Evolutionary conservation across 2,797 vertebrate species (phyloP).

Genomic region (Protonibea diacanthus): DNA sequence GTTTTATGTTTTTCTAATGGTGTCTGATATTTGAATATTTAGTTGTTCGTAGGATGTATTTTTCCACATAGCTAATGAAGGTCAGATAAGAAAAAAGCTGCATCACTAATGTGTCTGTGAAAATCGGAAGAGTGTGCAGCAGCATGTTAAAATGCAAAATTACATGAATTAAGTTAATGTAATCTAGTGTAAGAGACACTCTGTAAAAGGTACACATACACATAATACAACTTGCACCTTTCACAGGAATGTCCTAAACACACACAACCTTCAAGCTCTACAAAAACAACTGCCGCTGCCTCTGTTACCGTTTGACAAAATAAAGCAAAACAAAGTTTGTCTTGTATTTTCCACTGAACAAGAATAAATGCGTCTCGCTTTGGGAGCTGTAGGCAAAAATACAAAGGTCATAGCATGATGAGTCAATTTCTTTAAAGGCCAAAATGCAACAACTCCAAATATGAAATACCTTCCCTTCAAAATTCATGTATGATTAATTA

Average conservation of each 20-base stretch:
- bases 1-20: constrained; percentile 32
- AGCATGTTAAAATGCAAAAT: not conserved
- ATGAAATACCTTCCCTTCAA: not conserved
- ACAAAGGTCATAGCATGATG: constrained; percentile 25
- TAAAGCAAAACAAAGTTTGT: not conserved
- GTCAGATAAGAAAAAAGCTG: constrained; percentile 4
- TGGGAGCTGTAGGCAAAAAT: not conserved
- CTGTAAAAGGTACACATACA: not conserved
- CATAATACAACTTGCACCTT: not conserved
- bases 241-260: not conserved
- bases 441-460: not conserved
- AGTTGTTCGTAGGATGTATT: constrained; percentile 21
- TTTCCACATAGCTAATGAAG: constrained; percentile 3
- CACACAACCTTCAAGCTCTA: not conserved
- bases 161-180: not conserved
- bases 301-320: not conserved
- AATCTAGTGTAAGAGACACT: not conserved
- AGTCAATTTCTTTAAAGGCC: constrained; percentile 22
- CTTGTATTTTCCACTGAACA: not conserved
- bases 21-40: constrained; percentile 19
- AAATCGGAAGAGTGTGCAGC: not conserved
- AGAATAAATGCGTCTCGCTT: not conserved
- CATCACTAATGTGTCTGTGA: not conserved
- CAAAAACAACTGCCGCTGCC: not conserved
- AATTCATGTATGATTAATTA: not conserved